phyloP scores from a whole-genome alignment of 2,888 invertebrate genomes.

The Meandrusa payeni region DNA sequence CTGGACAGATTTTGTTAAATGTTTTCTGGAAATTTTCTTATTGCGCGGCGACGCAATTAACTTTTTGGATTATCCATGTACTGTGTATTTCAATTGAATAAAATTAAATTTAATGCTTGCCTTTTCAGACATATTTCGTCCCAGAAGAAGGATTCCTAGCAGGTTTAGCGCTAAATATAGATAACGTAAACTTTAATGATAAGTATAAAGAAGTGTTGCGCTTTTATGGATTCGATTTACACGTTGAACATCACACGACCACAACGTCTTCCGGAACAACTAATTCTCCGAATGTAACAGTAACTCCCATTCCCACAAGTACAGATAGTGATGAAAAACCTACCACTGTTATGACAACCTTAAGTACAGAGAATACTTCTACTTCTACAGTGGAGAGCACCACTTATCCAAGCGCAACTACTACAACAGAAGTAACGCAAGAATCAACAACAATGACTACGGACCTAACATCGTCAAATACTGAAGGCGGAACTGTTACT shows the following conservation, averaged over 20 bases:
- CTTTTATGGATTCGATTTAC: slow-evolving; percentile 91
- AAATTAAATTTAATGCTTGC: not conserved
- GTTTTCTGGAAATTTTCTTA: too few species aligned
- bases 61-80: too few species aligned
- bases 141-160: slow-evolving; percentile 91
- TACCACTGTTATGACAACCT: slow-evolving; percentile 33
- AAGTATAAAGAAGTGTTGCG: slow-evolving; percentile 86
- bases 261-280: slow-evolving; percentile 41
- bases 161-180: slow-evolving; percentile 89
- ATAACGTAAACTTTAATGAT: slow-evolving; percentile 87
- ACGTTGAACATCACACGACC: slow-evolving; percentile 63
- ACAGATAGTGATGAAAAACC: slow-evolving; percentile 28
- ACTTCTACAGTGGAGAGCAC: slow-evolving; percentile 50
- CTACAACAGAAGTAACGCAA: slow-evolving; percentile 26
- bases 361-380: slow-evolving; percentile 32
- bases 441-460: slow-evolving; percentile 38
- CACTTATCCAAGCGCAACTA: slow-evolving; percentile 51
- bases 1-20: too few species aligned
- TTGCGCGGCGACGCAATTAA: too few species aligned
- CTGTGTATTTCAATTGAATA: too few species aligned
- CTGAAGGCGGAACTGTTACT: slow-evolving; percentile 18
- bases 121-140: slow-evolving; percentile 87
- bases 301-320: slow-evolving; percentile 30
- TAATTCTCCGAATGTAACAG: slow-evolving; percentile 32
- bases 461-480: slow-evolving; percentile 22